Conservation (phyloP, 2,888 invertebrate genomes). For the Orthosia cruda region DNA sequence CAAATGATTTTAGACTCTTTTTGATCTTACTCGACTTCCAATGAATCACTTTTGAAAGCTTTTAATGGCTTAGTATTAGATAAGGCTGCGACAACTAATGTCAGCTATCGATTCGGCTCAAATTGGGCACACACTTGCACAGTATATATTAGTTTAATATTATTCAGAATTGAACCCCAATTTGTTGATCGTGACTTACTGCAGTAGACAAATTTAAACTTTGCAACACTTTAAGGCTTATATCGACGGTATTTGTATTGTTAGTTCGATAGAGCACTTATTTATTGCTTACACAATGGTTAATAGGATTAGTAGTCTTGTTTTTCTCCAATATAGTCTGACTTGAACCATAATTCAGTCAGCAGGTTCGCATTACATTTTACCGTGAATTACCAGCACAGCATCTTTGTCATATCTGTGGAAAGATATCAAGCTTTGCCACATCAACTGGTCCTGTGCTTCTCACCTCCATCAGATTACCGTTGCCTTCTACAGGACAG, state of each 20-base stretch:
- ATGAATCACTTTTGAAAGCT: neutral
- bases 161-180: conserved; percentile 41
- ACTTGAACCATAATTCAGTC: neutral
- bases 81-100: conserved; percentile 3
- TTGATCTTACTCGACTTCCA: neutral
- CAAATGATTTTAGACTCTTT: neutral
- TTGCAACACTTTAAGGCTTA: conserved; percentile 11
- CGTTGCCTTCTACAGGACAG: no score
- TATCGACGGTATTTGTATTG: conserved; percentile 16
- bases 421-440: no score
- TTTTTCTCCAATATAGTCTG: neutral
- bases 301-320: neutral
- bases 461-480: no score
- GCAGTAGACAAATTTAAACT: conserved; percentile 38
- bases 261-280: conserved; percentile 8
- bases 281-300: conserved; percentile 11
- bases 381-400: neutral
- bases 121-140: conserved; percentile 13
- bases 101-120: neutral
- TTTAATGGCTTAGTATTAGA: neutral
- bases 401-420: no score
- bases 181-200: conserved; percentile 47
- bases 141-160: conserved; percentile 29
- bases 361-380: neutral
- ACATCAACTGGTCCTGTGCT: no score